Conservation (phyloP, 2,797 vertebrate species). For the Triplophysa yarkandensis region DNA sequence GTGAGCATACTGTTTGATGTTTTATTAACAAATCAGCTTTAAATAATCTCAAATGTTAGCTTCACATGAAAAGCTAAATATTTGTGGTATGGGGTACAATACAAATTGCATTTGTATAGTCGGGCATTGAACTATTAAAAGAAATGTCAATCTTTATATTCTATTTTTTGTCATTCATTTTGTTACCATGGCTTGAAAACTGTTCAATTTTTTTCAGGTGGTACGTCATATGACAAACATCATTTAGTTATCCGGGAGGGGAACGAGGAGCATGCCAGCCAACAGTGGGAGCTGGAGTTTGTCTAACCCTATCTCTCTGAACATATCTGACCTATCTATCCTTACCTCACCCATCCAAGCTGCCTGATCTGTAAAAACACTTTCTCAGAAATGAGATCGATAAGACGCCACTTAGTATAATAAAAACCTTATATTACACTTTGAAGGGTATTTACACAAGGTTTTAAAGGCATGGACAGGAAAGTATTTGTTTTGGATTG, state of each 20-base stretch:
- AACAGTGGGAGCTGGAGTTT: conserved; percentile 84
- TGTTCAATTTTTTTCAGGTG: conserved; percentile 72
- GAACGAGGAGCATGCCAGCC: conserved; percentile 76
- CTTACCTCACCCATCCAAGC: not conserved
- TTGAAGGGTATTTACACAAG: not conserved
- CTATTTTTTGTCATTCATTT: too few species aligned
- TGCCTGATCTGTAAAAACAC: not conserved
- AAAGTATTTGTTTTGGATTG: not conserved
- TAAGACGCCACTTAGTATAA: not conserved
- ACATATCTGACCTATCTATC: not conserved
- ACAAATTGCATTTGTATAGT: too few species aligned
- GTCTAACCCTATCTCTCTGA: conserved; percentile 58
- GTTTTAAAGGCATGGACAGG: not conserved
- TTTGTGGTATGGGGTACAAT: too few species aligned
- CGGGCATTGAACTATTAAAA: too few species aligned
- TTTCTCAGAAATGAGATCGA: not conserved
- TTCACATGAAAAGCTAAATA: not conserved
- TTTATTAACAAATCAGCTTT: not conserved
- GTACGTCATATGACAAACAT: conserved; percentile 85
- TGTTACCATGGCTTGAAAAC: not conserved
- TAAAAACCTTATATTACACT: not conserved
- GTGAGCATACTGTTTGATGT: conserved; percentile 65
- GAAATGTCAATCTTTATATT: too few species aligned
- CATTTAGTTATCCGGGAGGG: conserved; percentile 81
- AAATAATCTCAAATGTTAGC: not conserved